Evolutionary conservation across 1,140 invertebrate species (phyloP).

Genomic region (Plectrocnemia conspersa): DNA sequence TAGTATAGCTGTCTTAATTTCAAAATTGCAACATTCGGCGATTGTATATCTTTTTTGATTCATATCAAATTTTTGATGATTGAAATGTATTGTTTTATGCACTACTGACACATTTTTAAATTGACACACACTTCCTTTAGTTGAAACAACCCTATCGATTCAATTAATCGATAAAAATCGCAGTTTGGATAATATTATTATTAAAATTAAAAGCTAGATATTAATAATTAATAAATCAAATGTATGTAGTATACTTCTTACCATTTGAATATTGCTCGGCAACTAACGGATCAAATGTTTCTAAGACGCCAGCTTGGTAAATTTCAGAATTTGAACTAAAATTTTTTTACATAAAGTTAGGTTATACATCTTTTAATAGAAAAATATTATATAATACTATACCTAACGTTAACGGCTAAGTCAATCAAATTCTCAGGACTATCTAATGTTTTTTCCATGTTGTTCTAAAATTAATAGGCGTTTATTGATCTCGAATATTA

Average conservation of each 20-base stretch:
- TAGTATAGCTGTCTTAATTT: no score
- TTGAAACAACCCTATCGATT: conserved; percentile 1
- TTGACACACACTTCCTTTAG: conserved; percentile 1
- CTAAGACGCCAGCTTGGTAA: conserved; percentile 72
- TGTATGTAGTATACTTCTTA: conserved; percentile 37
- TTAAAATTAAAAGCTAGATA: neutral
- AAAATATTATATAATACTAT: conserved; percentile 6
- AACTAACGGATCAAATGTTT: conserved; percentile 78
- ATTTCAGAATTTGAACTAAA: conserved; percentile 53
- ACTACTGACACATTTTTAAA: conserved; percentile 1
- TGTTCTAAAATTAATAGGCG: no score
- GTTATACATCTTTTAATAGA: conserved; percentile 7
- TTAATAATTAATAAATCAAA: neutral
- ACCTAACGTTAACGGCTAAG: conserved; percentile 45
- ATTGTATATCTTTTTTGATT: no score
- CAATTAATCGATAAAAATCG: neutral
- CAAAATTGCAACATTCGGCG: no score
- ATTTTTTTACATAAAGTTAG: no score
- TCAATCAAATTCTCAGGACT: conserved; percentile 56
- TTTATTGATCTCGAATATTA: no score
- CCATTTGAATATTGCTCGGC: conserved; percentile 50
- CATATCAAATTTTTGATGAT: no score
- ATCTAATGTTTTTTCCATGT: no score
- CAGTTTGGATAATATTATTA: neutral
- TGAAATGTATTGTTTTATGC: conserved; percentile 1